phyloP scores from a whole-genome alignment of 2,113 vertebrate genomes.

The Serilophus lunatus region DNA sequence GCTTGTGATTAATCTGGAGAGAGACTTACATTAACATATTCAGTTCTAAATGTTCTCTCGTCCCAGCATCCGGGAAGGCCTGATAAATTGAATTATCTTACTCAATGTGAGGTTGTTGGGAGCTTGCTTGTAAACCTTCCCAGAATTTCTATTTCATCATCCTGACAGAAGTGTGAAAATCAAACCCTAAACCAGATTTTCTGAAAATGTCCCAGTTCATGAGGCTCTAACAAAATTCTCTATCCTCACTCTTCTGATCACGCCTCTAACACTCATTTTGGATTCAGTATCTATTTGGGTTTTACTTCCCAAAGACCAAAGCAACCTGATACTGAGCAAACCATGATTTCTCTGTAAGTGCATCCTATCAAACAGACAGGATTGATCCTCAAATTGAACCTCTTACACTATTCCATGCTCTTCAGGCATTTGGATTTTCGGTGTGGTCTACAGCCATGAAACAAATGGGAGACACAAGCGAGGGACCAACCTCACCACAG shows the following conservation, averaged over 20 bases:
- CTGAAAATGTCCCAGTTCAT: not conserved
- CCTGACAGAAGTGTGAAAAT: not conserved
- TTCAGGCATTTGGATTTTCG: not conserved
- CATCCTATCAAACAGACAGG: accelerated
- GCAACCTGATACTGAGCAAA: not conserved
- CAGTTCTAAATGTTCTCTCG: conserved; percentile 35
- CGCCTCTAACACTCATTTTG: accelerated
- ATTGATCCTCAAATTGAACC: not conserved
- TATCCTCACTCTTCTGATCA: too few species aligned
- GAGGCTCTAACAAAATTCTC: not conserved
- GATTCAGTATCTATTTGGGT: not conserved
- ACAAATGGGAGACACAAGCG: not conserved
- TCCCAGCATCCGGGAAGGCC: not conserved
- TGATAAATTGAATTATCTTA: conserved; percentile 48
- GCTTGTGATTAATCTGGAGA: conserved; percentile 40
- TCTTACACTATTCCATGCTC: accelerated
- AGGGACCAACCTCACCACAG: not conserved
- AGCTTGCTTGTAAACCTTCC: not conserved
- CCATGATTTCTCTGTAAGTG: not conserved
- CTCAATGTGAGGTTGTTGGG: not conserved
- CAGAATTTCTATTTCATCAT: not conserved
- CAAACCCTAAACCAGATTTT: not conserved
- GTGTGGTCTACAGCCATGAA: accelerated
- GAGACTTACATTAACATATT: not conserved
- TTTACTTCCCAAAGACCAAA: not conserved